Conservation (phyloP, 2,888 invertebrate genomes). For the Eretmocerus hayati region DNA sequence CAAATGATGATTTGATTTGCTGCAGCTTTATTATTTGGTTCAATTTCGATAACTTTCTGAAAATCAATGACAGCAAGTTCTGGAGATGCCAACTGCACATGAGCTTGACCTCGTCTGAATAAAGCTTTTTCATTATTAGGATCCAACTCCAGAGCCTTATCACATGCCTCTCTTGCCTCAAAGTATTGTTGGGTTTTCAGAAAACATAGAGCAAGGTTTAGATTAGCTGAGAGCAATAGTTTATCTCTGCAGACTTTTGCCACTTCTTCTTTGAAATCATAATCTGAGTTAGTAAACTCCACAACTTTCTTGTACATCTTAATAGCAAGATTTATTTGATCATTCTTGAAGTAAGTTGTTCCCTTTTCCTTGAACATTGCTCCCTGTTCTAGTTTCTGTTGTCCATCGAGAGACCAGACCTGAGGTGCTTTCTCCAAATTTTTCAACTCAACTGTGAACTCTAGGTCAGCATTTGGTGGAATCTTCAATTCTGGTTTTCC, state of each 20-base stretch:
- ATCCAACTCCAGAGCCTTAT: conserved; percentile 69
- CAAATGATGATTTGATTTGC: conserved; percentile 67
- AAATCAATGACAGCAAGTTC: conserved; percentile 74
- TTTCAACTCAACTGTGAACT: conserved; percentile 74
- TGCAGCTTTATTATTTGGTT: conserved; percentile 86
- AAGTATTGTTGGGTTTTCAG: conserved; percentile 67
- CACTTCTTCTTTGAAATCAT: conserved; percentile 32
- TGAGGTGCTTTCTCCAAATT: conserved; percentile 80
- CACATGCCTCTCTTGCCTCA: conserved; percentile 68
- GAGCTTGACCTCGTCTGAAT: conserved; percentile 81
- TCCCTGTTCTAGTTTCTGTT: conserved; percentile 75
- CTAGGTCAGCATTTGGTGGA: conserved; percentile 70
- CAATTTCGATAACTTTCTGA: conserved; percentile 64
- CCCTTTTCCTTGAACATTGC: conserved; percentile 84
- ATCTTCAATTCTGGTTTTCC: conserved; percentile 68
- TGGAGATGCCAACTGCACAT: conserved; percentile 67
- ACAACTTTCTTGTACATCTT: conserved; percentile 80
- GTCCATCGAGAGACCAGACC: conserved; percentile 71
- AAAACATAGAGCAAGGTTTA: conserved; percentile 78
- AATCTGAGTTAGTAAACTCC: conserved; percentile 52
- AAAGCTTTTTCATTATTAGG: conserved; percentile 78
- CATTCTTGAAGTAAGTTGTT: conserved; percentile 77
- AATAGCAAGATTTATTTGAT: conserved; percentile 69
- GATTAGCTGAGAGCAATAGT: conserved; percentile 62
- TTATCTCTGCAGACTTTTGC: conserved; percentile 48